Percentiles rank a stretch among this genome's conserved stretches.
Conservation (phyloP, 1,140 invertebrate genomes). For the Drosophila orosa region DNA sequence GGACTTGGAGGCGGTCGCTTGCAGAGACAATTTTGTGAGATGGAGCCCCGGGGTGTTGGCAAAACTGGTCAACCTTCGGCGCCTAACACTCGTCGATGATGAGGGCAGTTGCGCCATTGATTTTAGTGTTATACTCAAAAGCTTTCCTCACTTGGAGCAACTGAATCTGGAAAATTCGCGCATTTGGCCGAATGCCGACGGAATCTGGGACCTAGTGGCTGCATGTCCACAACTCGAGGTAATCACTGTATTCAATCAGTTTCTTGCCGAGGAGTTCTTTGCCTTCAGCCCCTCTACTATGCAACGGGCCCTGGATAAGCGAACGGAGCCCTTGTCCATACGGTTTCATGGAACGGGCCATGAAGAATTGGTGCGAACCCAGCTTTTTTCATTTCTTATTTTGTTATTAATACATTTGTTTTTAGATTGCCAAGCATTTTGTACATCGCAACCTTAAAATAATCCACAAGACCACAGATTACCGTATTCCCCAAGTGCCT, state of each 20-base stretch:
- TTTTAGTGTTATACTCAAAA: slow-evolving; percentile 5
- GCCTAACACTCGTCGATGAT: slow-evolving; percentile 30
- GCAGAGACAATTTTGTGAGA: slow-evolving; percentile 25
- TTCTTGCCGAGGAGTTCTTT: slow-evolving; percentile 18
- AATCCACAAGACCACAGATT: not conserved
- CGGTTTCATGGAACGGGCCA: slow-evolving; percentile 12
- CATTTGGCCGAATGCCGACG: slow-evolving; percentile 21
- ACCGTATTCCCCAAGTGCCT: slow-evolving; percentile 7
- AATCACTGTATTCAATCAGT: slow-evolving; percentile 9
- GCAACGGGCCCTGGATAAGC: slow-evolving; percentile 6
- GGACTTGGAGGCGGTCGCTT: slow-evolving; percentile 27
- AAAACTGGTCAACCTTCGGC: slow-evolving; percentile 7
- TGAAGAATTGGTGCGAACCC: slow-evolving; percentile 14
- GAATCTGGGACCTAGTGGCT: slow-evolving; percentile 29
- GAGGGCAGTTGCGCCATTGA: slow-evolving; percentile 26
- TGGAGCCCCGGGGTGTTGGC: not conserved
- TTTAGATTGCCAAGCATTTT: slow-evolving; percentile 23
- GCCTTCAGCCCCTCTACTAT: slow-evolving; percentile 11
- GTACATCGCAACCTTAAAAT: slow-evolving; percentile 23
- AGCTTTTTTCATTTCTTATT: too few relatives aligned
- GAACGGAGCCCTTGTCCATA: slow-evolving; percentile 2
- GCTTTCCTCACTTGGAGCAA: slow-evolving; percentile 29
- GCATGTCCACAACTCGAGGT: slow-evolving; percentile 22
- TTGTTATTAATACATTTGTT: not conserved
- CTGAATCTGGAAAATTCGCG: slow-evolving; percentile 27